Percentiles rank a stretch among this genome's conserved stretches.
Conservation (phyloP, 1,140 invertebrate species). For the Calliopsis andreniformis region DNA sequence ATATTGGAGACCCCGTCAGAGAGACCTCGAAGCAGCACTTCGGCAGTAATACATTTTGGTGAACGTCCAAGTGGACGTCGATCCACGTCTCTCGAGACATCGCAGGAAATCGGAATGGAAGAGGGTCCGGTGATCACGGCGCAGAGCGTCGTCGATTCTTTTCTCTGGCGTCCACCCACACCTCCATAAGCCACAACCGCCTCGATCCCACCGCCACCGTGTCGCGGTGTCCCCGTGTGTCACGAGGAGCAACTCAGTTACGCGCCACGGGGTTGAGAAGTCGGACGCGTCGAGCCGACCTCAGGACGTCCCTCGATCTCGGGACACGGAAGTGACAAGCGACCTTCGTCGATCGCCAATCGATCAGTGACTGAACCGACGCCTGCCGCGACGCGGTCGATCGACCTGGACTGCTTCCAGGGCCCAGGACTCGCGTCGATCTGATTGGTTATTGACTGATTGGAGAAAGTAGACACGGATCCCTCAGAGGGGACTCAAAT, state of each 20-base stretch:
- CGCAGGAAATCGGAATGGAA: too few species aligned
- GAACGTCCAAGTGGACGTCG: too few species aligned
- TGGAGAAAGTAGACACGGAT: background rate
- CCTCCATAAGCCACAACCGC: slow-evolving; percentile 23
- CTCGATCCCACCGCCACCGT: slow-evolving; percentile 53
- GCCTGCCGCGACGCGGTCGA: background rate
- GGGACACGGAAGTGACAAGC: accelerated
- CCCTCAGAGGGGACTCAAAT: background rate
- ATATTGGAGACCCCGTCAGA: too few species aligned
- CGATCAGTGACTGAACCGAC: background rate
- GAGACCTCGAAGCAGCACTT: too few species aligned
- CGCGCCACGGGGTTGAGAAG: slow-evolving; percentile 66
- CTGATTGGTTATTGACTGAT: background rate
- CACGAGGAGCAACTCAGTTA: slow-evolving; percentile 65
- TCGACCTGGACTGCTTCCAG: slow-evolving; percentile 23
- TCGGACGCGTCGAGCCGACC: slow-evolving; percentile 49
- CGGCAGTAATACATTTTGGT: too few species aligned
- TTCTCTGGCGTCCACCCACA: slow-evolving; percentile 9
- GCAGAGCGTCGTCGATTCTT: background rate
- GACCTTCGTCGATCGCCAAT: background rate
- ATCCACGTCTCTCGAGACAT: too few species aligned
- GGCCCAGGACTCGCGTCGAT: background rate
- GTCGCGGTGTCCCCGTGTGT: slow-evolving; percentile 40
- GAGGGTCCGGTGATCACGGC: too few species aligned
- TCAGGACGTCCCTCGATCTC: background rate